Evolutionary conservation across 2,113 vertebrate genomes (phyloP), one percentile per base, ranked within the genome.

Genomic region (Platycercus adscitus): DNA sequence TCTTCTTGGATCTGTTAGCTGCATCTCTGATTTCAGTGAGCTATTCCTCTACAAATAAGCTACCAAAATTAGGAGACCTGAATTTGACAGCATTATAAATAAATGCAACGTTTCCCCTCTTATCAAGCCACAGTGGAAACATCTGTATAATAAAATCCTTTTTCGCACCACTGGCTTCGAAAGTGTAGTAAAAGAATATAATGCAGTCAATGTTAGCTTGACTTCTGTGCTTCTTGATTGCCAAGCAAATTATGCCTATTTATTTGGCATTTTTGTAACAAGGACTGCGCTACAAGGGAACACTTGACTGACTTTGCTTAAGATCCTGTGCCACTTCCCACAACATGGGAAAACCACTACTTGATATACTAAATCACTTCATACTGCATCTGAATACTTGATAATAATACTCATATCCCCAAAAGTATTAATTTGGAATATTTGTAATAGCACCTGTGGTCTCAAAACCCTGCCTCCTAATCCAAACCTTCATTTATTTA

Each of bases 201-300:
- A 87, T 24, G 47, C 50, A 75, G 65, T 65, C 68, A 85, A 5
- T 49, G 73, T 63, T 80, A 92, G 90, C 73, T 86, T 91, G 69
- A 81, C 49, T 86, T 89, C 16, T 86, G 83, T 87, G 77, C 66
- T 87, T 85, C 77, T 50, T 93, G 94, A 96, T 60, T 95, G 93
- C 56, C 0, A 3, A 95, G 82, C 43, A 97, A 95, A 97, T 96
- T 73, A 87, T 66, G 46, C 20, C 80, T 69, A 94, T 79, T 97
- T 94, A 96, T 93, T 96, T 91, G 60, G 63, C 85, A 90, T 93
- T 95, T 92, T 93, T 94, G 82, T 94, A 96, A 97, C 81, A 73
- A 89, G 90, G 79, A 65, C 68, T 66, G 79, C 77, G 78, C 86
- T 87, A 60, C 85, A 93, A 95, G 35, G 73, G 41, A 92, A 96